These are phyloP conservation scores for Synanthedon vespiformis DNA, from an alignment of 2,888 invertebrate genomes.

Conservation along the genomic window DNA sequence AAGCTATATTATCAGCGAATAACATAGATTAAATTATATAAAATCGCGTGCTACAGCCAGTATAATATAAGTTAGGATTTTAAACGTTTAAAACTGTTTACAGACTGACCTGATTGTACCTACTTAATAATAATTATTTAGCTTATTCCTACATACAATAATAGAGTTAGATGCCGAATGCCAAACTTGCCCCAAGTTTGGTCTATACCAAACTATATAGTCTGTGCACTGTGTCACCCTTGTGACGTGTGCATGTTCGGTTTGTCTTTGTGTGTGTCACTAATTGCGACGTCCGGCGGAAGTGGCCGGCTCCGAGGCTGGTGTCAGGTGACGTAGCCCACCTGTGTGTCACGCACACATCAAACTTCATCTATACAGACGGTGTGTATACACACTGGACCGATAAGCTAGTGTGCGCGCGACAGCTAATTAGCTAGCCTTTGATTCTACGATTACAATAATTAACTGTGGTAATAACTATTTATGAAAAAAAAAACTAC, in stretches of 20 bases:
- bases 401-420: slow-evolving; percentile 5
- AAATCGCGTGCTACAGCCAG: too few relatives aligned
- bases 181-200: too few relatives aligned
- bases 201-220: too few relatives aligned
- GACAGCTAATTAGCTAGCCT: slow-evolving; percentile 26
- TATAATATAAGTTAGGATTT: too few relatives aligned
- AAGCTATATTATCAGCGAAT: too few relatives aligned
- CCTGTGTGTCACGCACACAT: slow-evolving; percentile 36
- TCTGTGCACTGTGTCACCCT: background rate
- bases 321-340: slow-evolving; percentile 61
- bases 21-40: too few relatives aligned
- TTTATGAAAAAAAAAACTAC: background rate
- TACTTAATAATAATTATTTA: too few relatives aligned
- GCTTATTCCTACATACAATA: too few relatives aligned
- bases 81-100: too few relatives aligned
- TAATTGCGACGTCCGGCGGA: slow-evolving; percentile 68
- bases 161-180: too few relatives aligned
- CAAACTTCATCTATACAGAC: slow-evolving; percentile 13
- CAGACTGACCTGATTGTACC: too few relatives aligned
- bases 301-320: slow-evolving; percentile 62
- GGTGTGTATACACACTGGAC: background rate
- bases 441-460: slow-evolving; percentile 28
- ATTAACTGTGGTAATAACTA: slow-evolving; percentile 17
- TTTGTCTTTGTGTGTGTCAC: slow-evolving; percentile 39
- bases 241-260: slow-evolving; percentile 9